Conservation (phyloP, 2,797 vertebrate genomes). For the Bradypodion pumilum region DNA sequence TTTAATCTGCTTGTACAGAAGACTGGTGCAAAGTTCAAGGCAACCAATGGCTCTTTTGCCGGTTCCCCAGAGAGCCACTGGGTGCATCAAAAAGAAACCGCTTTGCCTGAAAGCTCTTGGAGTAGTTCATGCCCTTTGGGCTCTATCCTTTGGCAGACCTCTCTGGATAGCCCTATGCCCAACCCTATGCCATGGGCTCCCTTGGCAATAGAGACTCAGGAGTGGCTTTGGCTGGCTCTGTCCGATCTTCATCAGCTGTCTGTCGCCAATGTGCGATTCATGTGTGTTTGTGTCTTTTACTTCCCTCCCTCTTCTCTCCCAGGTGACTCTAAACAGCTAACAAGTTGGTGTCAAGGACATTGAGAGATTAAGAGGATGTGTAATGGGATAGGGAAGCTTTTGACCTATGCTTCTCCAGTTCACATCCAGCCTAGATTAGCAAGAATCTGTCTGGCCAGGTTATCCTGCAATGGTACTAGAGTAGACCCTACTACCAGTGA, state of each 20-base stretch:
- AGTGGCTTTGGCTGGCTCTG: too few relatives aligned
- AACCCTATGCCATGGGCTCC: too few relatives aligned
- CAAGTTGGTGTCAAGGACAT: background rate
- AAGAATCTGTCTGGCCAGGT: too few relatives aligned
- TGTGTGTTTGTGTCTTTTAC: too few relatives aligned
- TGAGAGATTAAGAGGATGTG: background rate
- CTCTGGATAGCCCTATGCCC: background rate
- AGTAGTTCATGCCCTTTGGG: constrained; percentile 18
- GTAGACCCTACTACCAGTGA: too few relatives aligned
- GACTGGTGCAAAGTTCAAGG: background rate
- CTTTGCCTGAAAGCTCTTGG: constrained; percentile 43
- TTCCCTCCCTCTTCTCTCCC: background rate
- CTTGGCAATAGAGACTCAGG: background rate
- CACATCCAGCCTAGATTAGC: too few relatives aligned
- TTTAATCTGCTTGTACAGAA: too few relatives aligned
- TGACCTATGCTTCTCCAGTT: background rate
- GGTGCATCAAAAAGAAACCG: constrained; percentile 18
- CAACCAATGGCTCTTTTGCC: background rate
- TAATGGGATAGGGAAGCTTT: background rate
- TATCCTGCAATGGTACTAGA: too few relatives aligned
- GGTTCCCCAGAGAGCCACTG: too few relatives aligned
- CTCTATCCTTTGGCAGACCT: background rate
- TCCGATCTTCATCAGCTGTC: background rate
- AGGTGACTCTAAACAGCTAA: constrained; percentile 18
- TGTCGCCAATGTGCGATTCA: too few relatives aligned